These are phyloP conservation scores for Zaprionus ghesquierei DNA, from an alignment of 1,140 invertebrate genomes.

Conservation along the genomic window DNA sequence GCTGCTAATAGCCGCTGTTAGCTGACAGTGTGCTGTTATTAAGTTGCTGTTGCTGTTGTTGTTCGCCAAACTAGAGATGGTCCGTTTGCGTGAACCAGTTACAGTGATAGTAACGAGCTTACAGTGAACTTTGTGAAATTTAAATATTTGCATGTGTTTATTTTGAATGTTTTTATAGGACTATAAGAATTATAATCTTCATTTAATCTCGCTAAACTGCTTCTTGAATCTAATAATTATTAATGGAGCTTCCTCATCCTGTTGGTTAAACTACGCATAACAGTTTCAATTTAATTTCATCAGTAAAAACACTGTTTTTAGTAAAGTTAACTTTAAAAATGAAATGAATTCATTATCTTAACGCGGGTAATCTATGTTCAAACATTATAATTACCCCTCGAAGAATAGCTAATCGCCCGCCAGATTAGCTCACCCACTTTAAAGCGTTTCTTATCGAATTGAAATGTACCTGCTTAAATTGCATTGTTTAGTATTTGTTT, in stretches of 20 bases:
- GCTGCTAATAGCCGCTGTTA: constrained; percentile 34
- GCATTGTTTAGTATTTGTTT: constrained; percentile 6
- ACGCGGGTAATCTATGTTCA: background rate
- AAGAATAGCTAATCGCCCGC: constrained; percentile 9
- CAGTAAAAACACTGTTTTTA: too few relatives aligned
- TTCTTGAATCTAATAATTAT: background rate
- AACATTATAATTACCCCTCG: background rate
- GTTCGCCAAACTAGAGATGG: constrained; percentile 21
- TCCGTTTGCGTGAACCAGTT: background rate
- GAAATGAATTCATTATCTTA: background rate
- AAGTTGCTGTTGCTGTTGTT: background rate
- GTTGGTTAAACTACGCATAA: constrained; percentile 6
- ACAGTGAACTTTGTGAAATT: too few relatives aligned
- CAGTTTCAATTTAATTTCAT: background rate
- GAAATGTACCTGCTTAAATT: constrained; percentile 9
- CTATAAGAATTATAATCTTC: background rate
- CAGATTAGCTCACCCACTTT: constrained; percentile 25
- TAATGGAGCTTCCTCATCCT: constrained; percentile 26
- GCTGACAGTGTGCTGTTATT: constrained; percentile 24
- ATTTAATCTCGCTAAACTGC: too few relatives aligned
- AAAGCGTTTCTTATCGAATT: constrained; percentile 20
- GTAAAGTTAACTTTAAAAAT: background rate
- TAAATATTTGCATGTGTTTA: too few relatives aligned
- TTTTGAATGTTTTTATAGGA: background rate
- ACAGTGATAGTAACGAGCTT: background rate